Conservation (phyloP, 2,113 vertebrate species). For the Meles meles region DNA sequence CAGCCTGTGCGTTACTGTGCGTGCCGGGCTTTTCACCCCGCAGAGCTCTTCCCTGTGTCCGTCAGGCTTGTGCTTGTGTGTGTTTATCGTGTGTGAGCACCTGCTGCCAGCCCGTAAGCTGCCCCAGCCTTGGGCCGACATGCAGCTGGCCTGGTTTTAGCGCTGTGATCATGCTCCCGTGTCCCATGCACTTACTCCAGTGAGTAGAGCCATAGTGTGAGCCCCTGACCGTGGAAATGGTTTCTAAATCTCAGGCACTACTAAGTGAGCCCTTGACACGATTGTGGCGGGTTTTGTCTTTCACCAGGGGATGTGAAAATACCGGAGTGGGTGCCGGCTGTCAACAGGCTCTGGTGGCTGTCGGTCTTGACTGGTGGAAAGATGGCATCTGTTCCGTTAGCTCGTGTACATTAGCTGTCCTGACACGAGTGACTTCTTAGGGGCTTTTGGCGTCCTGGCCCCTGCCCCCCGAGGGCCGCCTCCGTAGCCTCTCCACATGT, state of each 20-base stretch:
- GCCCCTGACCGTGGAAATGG: background rate
- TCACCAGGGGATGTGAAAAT: background rate
- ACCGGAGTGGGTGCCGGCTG: rapidly evolving
- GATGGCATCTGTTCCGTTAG: background rate
- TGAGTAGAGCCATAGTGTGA: rapidly evolving
- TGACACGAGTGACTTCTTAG: too few species aligned
- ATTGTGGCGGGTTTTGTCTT: background rate
- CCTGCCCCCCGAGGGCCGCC: background rate
- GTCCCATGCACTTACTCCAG: background rate
- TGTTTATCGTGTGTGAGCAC: background rate
- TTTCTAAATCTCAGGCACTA: background rate
- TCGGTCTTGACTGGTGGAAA: background rate
- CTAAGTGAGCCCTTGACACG: background rate
- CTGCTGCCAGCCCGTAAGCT: background rate
- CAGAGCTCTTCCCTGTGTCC: background rate
- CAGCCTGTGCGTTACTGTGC: background rate
- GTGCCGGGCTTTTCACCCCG: rapidly evolving
- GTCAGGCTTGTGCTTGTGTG: background rate
- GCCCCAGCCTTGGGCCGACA: too few species aligned
- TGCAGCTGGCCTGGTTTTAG: too few species aligned
- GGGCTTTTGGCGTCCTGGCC: background rate
- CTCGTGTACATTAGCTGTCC: rapidly evolving
- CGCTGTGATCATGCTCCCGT: rapidly evolving
- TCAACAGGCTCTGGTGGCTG: background rate
- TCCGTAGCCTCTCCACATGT: background rate